Evolutionary conservation across 2,888 invertebrate genomes (phyloP).

Genomic region (Drosophila buzzatii): DNA sequence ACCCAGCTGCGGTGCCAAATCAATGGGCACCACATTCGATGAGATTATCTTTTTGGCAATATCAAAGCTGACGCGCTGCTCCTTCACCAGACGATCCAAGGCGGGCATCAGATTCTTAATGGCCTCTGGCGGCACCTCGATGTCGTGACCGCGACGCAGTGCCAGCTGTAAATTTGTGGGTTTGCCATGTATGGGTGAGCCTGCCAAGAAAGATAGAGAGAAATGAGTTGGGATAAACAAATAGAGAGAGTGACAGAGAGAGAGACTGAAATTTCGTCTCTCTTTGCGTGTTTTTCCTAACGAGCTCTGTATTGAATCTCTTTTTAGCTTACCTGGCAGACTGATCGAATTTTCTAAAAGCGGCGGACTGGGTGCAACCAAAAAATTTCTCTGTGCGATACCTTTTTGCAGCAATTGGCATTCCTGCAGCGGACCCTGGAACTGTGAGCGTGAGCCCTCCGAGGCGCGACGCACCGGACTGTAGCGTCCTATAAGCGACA

Average conservation of each 20-base stretch:
- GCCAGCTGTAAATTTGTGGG: conserved; percentile 75
- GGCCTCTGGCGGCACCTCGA: conserved; percentile 86
- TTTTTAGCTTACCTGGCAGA: conserved; percentile 84
- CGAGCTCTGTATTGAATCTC: conserved; percentile 14
- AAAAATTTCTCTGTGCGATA: conserved; percentile 85
- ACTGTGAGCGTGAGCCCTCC: conserved; percentile 88
- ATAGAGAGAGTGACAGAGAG: neutral
- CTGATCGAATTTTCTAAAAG: conserved; percentile 85
- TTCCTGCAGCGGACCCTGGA: conserved; percentile 90
- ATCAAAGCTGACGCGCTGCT: conserved; percentile 85
- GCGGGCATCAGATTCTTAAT: conserved; percentile 86
- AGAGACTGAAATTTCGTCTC: neutral
- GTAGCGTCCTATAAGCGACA: conserved; percentile 87
- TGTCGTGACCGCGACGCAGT: conserved; percentile 80
- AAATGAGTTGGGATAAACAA: neutral
- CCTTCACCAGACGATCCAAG: conserved; percentile 85
- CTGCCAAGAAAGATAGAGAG: conserved; percentile 73
- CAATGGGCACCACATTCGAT: conserved; percentile 86
- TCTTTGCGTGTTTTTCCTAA: neutral
- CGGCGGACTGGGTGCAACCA: conserved; percentile 85
- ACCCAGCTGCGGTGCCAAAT: conserved; percentile 86
- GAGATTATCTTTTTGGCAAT: conserved; percentile 85
- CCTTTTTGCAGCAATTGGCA: conserved; percentile 91
- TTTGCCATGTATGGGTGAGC: conserved; percentile 88
- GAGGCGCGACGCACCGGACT: conserved; percentile 96